These are phyloP conservation scores for Scaptomyza flava DNA, from an alignment of 2,888 invertebrate species.

Conservation along the genomic window DNA sequence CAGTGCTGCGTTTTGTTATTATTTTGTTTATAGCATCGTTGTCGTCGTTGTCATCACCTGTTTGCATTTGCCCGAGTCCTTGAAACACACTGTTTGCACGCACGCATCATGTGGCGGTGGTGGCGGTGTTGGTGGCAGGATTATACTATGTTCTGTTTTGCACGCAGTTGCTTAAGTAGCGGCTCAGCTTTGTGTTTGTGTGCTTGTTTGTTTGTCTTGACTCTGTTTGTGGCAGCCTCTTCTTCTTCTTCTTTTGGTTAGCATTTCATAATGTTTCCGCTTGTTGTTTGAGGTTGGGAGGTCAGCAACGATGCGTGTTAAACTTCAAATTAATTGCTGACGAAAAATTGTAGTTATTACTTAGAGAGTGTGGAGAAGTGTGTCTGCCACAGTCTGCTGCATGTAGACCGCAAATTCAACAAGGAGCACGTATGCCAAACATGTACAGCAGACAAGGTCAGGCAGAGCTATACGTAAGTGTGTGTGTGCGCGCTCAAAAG, in stretches of 20 bases:
- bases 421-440: constrained; percentile 68
- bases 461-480: constrained; percentile 27
- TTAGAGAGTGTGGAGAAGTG: constrained; percentile 10
- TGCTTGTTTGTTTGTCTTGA: constrained; percentile 9
- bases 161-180: constrained; percentile 51
- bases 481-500: constrained; percentile 61
- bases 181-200: constrained; percentile 22
- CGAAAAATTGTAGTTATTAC: constrained; percentile 69
- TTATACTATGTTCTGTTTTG: constrained; percentile 37
- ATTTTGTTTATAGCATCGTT: constrained; percentile 71
- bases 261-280: constrained; percentile 63
- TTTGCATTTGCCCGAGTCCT: constrained; percentile 80
- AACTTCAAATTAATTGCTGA: constrained; percentile 79
- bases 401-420: constrained; percentile 67
- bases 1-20: constrained; percentile 65
- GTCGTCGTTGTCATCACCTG: constrained; percentile 78
- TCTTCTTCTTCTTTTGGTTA: constrained; percentile 23
- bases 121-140: constrained; percentile 35
- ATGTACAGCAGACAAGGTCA: constrained; percentile 44
- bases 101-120: constrained; percentile 47
- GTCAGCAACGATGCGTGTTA: constrained; percentile 60
- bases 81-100: constrained; percentile 68
- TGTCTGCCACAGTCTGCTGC: constrained; percentile 51
- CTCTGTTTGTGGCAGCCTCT: constrained; percentile 1
- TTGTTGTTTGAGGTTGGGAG: constrained; percentile 13